These are phyloP conservation scores for Phlogophora meticulosa DNA, from an alignment of 2,888 invertebrate species.

Conservation along the genomic window DNA sequence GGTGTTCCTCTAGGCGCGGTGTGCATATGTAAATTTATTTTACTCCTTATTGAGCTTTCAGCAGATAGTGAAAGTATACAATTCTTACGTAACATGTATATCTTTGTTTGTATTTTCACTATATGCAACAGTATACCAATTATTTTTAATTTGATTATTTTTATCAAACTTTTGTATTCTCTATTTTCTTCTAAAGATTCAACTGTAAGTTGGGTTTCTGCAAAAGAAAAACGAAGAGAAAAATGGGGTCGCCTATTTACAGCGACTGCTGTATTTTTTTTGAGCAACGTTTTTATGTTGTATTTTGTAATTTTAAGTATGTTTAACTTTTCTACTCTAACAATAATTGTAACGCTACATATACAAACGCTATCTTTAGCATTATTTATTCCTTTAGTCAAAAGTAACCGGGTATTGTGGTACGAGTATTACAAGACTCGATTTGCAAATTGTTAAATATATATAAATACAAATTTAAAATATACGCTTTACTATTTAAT, in stretches of 20 bases:
- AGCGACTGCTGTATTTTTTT: slow-evolving; percentile 13
- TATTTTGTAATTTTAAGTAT: slow-evolving; percentile 33
- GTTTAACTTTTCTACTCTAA: neutral
- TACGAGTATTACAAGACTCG: slow-evolving; percentile 28
- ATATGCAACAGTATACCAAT: slow-evolving; percentile 15
- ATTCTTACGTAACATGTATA: neutral
- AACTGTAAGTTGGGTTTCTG: neutral
- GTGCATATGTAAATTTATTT: neutral
- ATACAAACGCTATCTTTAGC: slow-evolving; percentile 29
- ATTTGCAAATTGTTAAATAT: neutral
- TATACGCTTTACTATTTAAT: too few species aligned
- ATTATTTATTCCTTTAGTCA: slow-evolving; percentile 28
- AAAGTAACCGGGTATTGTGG: slow-evolving; percentile 33
- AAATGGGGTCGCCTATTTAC: slow-evolving; percentile 16
- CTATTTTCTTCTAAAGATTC: slow-evolving; percentile 4
- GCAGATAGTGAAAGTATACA: neutral
- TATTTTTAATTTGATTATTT: slow-evolving; percentile 24
- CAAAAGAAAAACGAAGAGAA: slow-evolving; percentile 10
- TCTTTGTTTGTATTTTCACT: neutral
- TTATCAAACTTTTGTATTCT: slow-evolving; percentile 20
- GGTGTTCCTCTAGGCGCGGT: slow-evolving; percentile 23
- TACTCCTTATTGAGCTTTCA: slow-evolving; percentile 16
- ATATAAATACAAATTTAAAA: too few species aligned
- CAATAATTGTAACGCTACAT: neutral
- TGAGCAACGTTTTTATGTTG: slow-evolving; percentile 27